Percentiles rank a stretch among this genome's conserved stretches.
phyloP scores from a whole-genome alignment of 2,797 vertebrate genomes.

The Enteromius anoplus region DNA sequence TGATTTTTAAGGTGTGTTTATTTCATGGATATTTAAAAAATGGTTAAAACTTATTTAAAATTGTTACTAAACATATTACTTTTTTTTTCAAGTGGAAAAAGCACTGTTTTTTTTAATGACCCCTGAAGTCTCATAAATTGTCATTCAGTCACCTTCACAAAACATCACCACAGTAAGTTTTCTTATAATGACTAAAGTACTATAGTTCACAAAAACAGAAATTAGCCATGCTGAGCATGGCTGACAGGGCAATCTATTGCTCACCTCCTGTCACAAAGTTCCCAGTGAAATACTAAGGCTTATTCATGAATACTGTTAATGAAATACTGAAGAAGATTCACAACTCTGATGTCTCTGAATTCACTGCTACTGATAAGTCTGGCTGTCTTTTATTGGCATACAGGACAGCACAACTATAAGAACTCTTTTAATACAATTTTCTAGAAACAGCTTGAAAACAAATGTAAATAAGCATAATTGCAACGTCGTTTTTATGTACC shows the following conservation, averaged over 20 bases:
- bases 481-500: neutral
- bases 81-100: too few relatives aligned
- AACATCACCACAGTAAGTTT: neutral
- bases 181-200: neutral
- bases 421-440: neutral
- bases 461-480: neutral
- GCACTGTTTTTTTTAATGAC: too few relatives aligned
- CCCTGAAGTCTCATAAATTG: neutral
- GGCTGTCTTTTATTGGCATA: neutral
- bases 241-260: neutral
- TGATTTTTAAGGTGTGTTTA: too few relatives aligned
- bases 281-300: neutral
- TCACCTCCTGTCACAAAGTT: neutral
- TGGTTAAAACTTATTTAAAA: too few relatives aligned
- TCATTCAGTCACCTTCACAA: neutral
- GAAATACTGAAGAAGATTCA: neutral
- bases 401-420: neutral
- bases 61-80: too few relatives aligned
- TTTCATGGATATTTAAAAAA: too few relatives aligned
- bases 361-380: neutral
- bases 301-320: neutral
- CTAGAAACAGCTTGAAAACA: neutral
- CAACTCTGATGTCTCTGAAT: neutral
- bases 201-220: slow-evolving; percentile 9
- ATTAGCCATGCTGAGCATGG: neutral